Evolutionary conservation across 2,797 vertebrate genomes (phyloP).

Genomic region (Caiman crocodilus): DNA sequence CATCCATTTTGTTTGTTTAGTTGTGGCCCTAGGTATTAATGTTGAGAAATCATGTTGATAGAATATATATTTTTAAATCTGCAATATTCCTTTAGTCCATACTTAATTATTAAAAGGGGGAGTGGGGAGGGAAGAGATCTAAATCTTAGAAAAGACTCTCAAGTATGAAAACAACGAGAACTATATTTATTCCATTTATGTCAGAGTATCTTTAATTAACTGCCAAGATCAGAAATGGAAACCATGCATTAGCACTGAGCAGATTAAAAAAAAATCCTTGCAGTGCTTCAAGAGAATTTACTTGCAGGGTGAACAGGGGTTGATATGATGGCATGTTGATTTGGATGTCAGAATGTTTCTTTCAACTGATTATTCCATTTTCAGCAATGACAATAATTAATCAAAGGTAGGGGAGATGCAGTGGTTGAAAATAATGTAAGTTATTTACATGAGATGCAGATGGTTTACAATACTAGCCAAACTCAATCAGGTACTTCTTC

Average conservation of each 20-base stretch:
- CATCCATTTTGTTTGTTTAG: background rate
- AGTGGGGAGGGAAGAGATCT: background rate
- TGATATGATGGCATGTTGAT: background rate
- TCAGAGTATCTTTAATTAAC: conserved; percentile 18
- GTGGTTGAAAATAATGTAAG: background rate
- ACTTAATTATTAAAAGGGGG: background rate
- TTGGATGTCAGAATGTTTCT: background rate
- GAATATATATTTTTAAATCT: background rate
- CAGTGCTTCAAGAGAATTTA: background rate
- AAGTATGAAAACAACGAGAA: background rate
- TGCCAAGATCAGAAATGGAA: conserved; percentile 20
- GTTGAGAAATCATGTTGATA: background rate
- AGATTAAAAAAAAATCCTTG: background rate
- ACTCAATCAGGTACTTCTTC: conserved; percentile 3
- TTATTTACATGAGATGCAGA: background rate
- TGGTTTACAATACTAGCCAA: background rate
- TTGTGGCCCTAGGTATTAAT: background rate
- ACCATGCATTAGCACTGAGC: background rate
- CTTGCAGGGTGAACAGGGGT: background rate
- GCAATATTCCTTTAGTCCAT: background rate
- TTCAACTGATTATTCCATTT: conserved; percentile 2
- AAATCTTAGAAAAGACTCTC: background rate
- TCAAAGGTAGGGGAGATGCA: background rate
- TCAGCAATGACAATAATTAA: conserved; percentile 9
- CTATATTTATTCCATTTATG: conserved; percentile 1